Evolutionary conservation across 2,113 vertebrate genomes (phyloP), one percentile per base, ranked within the genome.

Genomic region (Pagrus major): DNA sequence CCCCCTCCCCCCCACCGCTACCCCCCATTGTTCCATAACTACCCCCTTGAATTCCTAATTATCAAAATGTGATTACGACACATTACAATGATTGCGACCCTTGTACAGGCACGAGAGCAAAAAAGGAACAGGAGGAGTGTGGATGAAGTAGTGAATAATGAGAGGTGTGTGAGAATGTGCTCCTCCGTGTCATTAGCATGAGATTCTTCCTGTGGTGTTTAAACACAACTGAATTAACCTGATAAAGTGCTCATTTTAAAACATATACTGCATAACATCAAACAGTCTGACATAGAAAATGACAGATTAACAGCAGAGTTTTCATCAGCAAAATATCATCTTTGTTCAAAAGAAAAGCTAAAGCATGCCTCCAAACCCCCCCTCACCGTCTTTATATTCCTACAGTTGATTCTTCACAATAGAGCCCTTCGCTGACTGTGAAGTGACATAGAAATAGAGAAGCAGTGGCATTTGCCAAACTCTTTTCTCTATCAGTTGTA

Each of bases 1-100:
- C 41, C 71, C 59, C 78, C 68, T 71, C 65, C 37, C 75, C 41
- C 71, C 59, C 68, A 71, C 65, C 37, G 31, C 58, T 58, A 68
- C 55, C 42, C 52, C 37, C 27, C 59, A 76, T 84, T 84, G 75
- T 76, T 86, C 67, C 70, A 37, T 84, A 87, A 87, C 61, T 73
- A 81, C 72, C 76, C 31, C 58, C 71, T 69, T 56, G 78, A 84
- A 42, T 21, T 87, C 71, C 71, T 76, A 88, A 87, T 92, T 89
- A 88, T 79, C 54, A 71, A 71, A 85, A 84, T 83, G 60, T 86
- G 86, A 88, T 90, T 87, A 82, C 55, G 80, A 73, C 66, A 76
- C 80, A 86, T 83, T 89, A 77, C 42, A 71, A 37, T 88, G 84
- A 90, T 73, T 87, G 73, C 18, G 12, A 80, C 69, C 74, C 79